Conservation (phyloP, 2,888 invertebrate genomes). For the Xiphydria camelus region DNA sequence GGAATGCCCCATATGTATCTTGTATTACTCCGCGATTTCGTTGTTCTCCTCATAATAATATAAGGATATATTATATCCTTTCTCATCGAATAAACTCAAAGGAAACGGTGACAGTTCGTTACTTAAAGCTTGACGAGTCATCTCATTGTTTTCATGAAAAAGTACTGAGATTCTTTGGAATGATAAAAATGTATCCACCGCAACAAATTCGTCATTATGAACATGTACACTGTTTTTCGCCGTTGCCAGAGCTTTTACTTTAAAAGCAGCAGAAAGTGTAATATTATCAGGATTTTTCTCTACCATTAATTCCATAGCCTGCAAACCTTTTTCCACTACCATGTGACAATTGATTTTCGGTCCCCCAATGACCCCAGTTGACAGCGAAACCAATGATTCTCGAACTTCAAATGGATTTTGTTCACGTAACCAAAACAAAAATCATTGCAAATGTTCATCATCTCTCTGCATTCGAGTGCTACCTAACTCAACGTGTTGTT, state of each 20-base stretch:
- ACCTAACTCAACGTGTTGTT: constrained; percentile 30
- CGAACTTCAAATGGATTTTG: constrained; percentile 25
- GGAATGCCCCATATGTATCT: too few species aligned
- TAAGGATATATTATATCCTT: too few species aligned
- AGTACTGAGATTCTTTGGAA: constrained; percentile 32
- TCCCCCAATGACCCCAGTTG: constrained; percentile 24
- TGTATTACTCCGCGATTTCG: too few species aligned
- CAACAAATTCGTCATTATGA: constrained; percentile 8
- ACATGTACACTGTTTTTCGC: constrained; percentile 7
- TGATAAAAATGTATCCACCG: constrained; percentile 27
- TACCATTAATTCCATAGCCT: constrained; percentile 19
- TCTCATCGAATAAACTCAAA: too few species aligned
- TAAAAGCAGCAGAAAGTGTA: constrained; percentile 11
- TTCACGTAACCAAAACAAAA: constrained; percentile 25
- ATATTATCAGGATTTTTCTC: constrained; percentile 21
- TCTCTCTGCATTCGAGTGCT: constrained; percentile 23
- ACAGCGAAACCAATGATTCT: constrained; percentile 16
- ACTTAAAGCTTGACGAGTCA: constrained; percentile 18
- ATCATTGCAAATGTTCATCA: constrained; percentile 23
- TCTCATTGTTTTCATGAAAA: constrained; percentile 22
- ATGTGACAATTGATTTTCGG: constrained; percentile 25
- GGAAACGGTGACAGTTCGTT: too few species aligned
- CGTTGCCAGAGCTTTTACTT: constrained; percentile 19
- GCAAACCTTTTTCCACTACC: constrained; percentile 21
- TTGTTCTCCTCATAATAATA: too few species aligned